Percentiles rank a stretch among this genome's conserved stretches.
Conservation (phyloP, 2,888 invertebrate species). For the Exephanes ischioxanthus region DNA sequence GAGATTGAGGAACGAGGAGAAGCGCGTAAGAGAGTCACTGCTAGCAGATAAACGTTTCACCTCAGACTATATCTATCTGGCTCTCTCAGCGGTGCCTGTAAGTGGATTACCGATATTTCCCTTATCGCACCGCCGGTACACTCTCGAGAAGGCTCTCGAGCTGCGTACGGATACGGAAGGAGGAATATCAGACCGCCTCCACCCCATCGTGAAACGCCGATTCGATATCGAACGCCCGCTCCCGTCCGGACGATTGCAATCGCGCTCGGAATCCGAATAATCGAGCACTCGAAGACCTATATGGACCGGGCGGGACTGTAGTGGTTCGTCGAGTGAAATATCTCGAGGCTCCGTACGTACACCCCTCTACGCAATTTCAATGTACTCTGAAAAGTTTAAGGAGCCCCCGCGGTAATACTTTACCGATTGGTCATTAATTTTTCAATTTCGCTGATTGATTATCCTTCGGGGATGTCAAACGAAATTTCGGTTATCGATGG, state of each 20-base stretch:
- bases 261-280: slow-evolving; percentile 56
- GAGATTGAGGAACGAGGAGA: slow-evolving; percentile 59
- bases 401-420: neutral
- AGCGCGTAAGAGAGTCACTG: slow-evolving; percentile 70
- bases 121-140: slow-evolving; percentile 67
- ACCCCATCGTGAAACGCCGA: slow-evolving; percentile 6
- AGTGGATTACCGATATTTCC: slow-evolving; percentile 72
- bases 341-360: slow-evolving; percentile 1
- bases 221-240: slow-evolving; percentile 27
- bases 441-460: slow-evolving; percentile 9
- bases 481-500: neutral
- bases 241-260: slow-evolving; percentile 52
- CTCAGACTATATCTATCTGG: slow-evolving; percentile 33
- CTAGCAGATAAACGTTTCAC: slow-evolving; percentile 79
- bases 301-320: neutral
- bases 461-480: neutral
- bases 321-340: slow-evolving; percentile 27
- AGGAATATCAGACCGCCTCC: slow-evolving; percentile 50
- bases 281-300: slow-evolving; percentile 54
- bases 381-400: slow-evolving; percentile 23
- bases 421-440: neutral
- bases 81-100: slow-evolving; percentile 53
- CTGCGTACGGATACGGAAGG: slow-evolving; percentile 61
- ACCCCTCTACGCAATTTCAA: neutral
- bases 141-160: slow-evolving; percentile 70